Evolutionary conservation across 2,888 invertebrate genomes (phyloP).

Genomic region (Ichneumoninae sp.): DNA sequence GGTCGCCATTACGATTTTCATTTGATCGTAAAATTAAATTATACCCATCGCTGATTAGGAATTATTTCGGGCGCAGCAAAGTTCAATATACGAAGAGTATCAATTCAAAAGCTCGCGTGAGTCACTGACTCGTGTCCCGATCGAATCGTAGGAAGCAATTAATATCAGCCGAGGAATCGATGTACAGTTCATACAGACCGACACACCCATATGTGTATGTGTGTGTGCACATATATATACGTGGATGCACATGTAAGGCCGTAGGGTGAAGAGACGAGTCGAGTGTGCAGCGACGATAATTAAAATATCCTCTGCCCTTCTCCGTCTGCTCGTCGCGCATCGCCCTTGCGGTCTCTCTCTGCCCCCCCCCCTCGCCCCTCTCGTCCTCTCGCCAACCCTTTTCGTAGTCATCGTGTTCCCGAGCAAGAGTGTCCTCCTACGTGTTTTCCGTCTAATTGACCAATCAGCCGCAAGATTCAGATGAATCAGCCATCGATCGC

Average conservation of each 20-base stretch:
- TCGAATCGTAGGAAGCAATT: constrained; percentile 80
- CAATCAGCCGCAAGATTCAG: constrained; percentile 83
- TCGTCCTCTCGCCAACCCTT: constrained; percentile 38
- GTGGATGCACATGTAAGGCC: constrained; percentile 52
- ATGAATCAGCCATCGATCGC: constrained; percentile 82
- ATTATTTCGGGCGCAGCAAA: constrained; percentile 24
- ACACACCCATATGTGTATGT: background rate
- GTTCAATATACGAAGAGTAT: constrained; percentile 31
- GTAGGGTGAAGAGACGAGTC: constrained; percentile 67
- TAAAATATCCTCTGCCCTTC: constrained; percentile 80
- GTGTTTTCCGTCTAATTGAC: constrained; percentile 84
- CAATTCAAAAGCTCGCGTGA: constrained; percentile 48
- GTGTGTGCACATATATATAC: constrained; percentile 11
- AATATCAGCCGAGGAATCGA: constrained; percentile 79
- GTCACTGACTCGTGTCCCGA: constrained; percentile 58
- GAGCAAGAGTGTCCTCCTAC: constrained; percentile 79
- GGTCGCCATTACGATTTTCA: background rate
- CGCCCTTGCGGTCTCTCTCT: constrained; percentile 24
- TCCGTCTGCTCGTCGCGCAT: constrained; percentile 12
- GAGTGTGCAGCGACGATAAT: constrained; percentile 79
- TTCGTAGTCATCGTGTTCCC: constrained; percentile 45
- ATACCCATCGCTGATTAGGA: background rate
- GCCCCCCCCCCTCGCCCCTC: constrained; percentile 15
- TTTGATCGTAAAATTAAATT: background rate
- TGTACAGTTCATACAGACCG: constrained; percentile 49